phyloP scores from a whole-genome alignment of 1,140 invertebrate genomes.

The Conus betulinus region DNA sequence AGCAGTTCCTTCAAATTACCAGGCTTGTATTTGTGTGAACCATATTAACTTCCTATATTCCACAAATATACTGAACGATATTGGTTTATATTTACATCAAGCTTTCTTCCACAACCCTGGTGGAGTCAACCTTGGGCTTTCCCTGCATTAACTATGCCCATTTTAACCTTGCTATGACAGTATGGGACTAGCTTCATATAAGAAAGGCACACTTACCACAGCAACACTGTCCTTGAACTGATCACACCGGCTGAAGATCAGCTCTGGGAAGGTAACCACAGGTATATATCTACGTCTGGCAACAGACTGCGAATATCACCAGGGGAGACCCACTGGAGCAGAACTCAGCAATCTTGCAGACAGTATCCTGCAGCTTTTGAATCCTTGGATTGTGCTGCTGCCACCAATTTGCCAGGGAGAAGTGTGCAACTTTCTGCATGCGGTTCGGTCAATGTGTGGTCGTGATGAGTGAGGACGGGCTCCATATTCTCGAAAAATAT shows the following conservation, averaged over 20 bases:
- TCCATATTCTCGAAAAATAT: not conserved
- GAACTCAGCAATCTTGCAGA: not conserved
- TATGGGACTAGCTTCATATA: no score
- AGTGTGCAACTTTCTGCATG: no score
- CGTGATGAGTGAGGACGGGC: no score
- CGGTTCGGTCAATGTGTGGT: not conserved
- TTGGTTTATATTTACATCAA: no score
- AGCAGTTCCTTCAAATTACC: no score
- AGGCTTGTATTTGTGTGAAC: no score
- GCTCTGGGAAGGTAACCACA: conserved; percentile 34
- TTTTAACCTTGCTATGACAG: no score
- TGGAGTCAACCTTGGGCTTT: no score
- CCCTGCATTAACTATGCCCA: no score
- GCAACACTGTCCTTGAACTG: conserved; percentile 31
- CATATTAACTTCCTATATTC: no score
- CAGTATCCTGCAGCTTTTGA: not conserved
- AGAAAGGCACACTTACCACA: conserved; percentile 30
- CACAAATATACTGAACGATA: no score
- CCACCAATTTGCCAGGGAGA: not conserved
- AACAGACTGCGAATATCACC: conserved; percentile 24
- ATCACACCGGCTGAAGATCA: conserved; percentile 36
- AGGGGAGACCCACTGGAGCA: not conserved
- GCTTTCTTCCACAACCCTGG: no score
- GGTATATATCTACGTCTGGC: conserved; percentile 36
- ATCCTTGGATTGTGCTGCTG: not conserved